Conservation (phyloP, 2,888 invertebrate species). For the Teinopalpus imperialis region DNA sequence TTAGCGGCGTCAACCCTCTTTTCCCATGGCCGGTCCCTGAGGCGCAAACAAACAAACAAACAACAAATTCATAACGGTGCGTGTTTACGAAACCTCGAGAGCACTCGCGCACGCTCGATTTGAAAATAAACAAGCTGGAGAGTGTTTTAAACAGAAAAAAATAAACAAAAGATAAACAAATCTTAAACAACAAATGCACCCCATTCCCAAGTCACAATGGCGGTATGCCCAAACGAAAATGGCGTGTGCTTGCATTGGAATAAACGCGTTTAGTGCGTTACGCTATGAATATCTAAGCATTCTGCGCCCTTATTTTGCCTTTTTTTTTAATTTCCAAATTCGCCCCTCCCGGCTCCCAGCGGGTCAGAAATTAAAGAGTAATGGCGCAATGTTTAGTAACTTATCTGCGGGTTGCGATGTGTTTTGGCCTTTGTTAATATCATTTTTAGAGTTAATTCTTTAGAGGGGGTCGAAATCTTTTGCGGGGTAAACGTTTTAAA, state of each 20-base stretch:
- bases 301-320: slow-evolving; percentile 54
- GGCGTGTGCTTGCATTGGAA: slow-evolving; percentile 54
- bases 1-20: slow-evolving; percentile 48
- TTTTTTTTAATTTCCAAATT: slow-evolving; percentile 64
- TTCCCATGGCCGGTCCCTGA: slow-evolving; percentile 46
- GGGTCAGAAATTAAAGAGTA: slow-evolving; percentile 76
- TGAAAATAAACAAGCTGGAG: slow-evolving; percentile 71
- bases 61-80: slow-evolving; percentile 42
- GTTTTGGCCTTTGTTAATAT: slow-evolving; percentile 73
- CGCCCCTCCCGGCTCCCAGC: slow-evolving; percentile 65
- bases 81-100: slow-evolving; percentile 55
- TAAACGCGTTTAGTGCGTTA: slow-evolving; percentile 51
- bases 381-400: slow-evolving; percentile 79
- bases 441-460: slow-evolving; percentile 67
- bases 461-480: slow-evolving; percentile 45
- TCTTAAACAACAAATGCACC: slow-evolving; percentile 40
- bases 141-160: slow-evolving; percentile 55
- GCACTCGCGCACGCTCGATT: slow-evolving; percentile 62
- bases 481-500: too few species aligned
- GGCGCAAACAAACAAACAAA: slow-evolving; percentile 50
- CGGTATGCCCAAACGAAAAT: slow-evolving; percentile 25
- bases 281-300: slow-evolving; percentile 72
- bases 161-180: slow-evolving; percentile 33
- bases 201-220: slow-evolving; percentile 11
- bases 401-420: slow-evolving; percentile 72